Evolutionary conservation across 64 coral and sea anemone genomes (phyloP), one percentile per base, ranked within the genome.

Genomic region (Porites australiensis): DNA sequence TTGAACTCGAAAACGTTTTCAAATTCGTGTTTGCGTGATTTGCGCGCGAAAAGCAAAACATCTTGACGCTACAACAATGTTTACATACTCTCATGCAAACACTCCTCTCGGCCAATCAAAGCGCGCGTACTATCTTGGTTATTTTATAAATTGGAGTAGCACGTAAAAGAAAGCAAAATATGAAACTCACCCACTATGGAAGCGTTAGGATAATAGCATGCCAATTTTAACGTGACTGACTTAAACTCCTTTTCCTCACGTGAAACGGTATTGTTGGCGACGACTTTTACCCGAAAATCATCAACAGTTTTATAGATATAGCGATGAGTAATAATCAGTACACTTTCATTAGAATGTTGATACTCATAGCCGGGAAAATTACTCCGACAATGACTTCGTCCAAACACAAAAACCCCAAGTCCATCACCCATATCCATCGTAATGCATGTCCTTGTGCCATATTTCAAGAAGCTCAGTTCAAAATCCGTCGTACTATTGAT

Each of bases 241-340:
- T 89, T 76, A 46, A 74, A 58, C 37, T 77, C 58, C 1, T 44
- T 0, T 3, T 64, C 15, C 10, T 77, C 53, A 61, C 49, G 44
- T 43, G 93, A 95, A 5, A 98, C 93, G 13, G 71, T 75, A 61
- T 98, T 98, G 0, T 46, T 60, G 15, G 93, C 96, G 49, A 82
- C 78, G 43, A 98, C 84, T 23, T 22, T 82, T 45, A 98, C 96
- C 2, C 6, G 65, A 50, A 75, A 98, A 5, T 79, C 59, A 19
- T 64, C 87, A 54, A 90, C 55, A 14, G 14, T 69, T 48, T 72
- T 48, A 54, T 89, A 89, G 1, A 6, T 58, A 74, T 93, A 95
- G 4, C 10, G 15, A 14, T 95, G 86, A 83, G 70, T 64, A 20
- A 88, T 50, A 21, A 43, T 54, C 19, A 13, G 14, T 44, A 67